Base-by-base conservation (phyloP, 2,888 invertebrate genomes). In the Zootermopsis nevadensis region DNA sequence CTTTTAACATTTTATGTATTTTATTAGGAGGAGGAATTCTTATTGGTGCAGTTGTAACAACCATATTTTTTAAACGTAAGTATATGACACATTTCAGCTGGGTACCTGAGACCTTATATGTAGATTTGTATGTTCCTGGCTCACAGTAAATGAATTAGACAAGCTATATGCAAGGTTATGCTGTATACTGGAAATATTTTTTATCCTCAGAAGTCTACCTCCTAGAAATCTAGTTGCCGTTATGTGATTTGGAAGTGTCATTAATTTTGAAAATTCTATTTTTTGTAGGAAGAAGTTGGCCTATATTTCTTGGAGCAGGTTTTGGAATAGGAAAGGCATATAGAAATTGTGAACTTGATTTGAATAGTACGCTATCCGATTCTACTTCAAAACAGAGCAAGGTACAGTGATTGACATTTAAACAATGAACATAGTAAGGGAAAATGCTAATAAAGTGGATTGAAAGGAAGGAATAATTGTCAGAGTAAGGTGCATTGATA, bases 251-350 rank as follows among this genome's bases (percentile, higher is more conserved):
- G 42, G 19, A 48, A 48, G 19, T 48, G 48, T n/a, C n/a, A 48
- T 1, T 15, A 48, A 48, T 48, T 48, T 15, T 48, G n/a, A n/a
- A n/a, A n/a, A n/a, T 48, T 48, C 12, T 69, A n/a, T 82, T 12
- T 60, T 42, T 89, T 89, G 8, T 88, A 93, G 94, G 96, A 88
- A 93, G 94, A 89, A 91, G 94, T 87, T 98, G 98, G 97, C 98
- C 98, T 1, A 90, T 98, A 42, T 93, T 96, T 88, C 92, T 96
- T 84, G 98, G 98, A 60, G 93, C 95, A 86, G 98, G 98, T 82
- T 93, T 97, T 89, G 99, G 98, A 66, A 90, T 98, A 87, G 99
- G 99, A 80, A 94, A 97, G 91, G 97, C 97, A 77, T 96, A 95
- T 90, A 93, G 96, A 82, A 97, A 97, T 90, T 98, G 97, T 89